Percentiles rank a stretch among this genome's conserved stretches.
phyloP scores from a whole-genome alignment of 2,797 vertebrate genomes.

The Chanos chanos region DNA sequence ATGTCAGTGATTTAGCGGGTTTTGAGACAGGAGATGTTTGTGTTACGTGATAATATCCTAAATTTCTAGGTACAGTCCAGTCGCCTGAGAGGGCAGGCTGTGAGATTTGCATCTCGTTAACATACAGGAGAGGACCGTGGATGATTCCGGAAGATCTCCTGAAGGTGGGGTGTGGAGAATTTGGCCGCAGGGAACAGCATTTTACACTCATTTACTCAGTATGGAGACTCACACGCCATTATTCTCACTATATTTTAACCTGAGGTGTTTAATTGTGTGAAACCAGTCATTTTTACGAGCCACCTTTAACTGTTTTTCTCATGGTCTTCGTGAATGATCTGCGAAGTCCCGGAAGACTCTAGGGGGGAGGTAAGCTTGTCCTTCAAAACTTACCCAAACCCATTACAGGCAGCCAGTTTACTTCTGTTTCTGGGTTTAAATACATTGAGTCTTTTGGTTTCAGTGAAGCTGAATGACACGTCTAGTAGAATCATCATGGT shows the following conservation, averaged over 20 bases:
- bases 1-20: conserved; percentile 64
- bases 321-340: conserved; percentile 40
- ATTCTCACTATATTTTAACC: conserved; percentile 79
- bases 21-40: conserved; percentile 66
- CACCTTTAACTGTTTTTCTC: conserved; percentile 54
- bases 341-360: conserved; percentile 15
- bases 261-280: conserved; percentile 69
- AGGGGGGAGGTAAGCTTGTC: conserved; percentile 27
- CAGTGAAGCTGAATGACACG: no score
- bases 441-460: no score
- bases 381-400: not conserved
- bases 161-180: conserved; percentile 68
- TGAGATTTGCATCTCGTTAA: conserved; percentile 70
- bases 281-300: conserved; percentile 63
- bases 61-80: conserved; percentile 52
- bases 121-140: conserved; percentile 54
- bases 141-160: conserved; percentile 68
- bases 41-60: conserved; percentile 59
- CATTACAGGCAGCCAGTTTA: conserved; percentile 6
- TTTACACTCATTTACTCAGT: conserved; percentile 76
- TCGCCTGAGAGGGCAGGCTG: conserved; percentile 6
- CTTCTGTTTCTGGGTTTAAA: conserved; percentile 4
- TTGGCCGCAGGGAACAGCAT: conserved; percentile 68
- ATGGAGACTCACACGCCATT: conserved; percentile 70
- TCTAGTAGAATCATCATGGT: not conserved